phyloP scores from a whole-genome alignment of 2,797 vertebrate species.

The Holocentrus rufus region DNA sequence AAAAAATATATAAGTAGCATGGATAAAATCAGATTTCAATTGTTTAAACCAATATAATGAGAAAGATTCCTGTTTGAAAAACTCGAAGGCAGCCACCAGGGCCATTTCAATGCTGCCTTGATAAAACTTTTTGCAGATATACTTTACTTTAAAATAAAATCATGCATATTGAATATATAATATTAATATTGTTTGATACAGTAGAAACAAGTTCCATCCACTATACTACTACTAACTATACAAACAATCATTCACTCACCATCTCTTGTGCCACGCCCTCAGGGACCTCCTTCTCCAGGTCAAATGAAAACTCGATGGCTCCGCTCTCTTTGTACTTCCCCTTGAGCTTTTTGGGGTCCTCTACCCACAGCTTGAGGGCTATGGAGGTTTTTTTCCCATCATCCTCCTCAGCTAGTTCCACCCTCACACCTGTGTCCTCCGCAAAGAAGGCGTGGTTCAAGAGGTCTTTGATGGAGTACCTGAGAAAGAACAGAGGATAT shows the following conservation, averaged over 20 bases:
- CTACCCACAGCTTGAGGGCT: constrained; percentile 97
- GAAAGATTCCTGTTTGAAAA: neutral
- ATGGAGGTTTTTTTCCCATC: constrained; percentile 95
- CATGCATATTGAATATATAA: too few relatives aligned
- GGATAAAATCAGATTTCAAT: neutral
- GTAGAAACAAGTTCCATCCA: neutral
- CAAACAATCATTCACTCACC: constrained; percentile 78
- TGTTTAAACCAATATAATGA: neutral
- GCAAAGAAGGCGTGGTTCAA: constrained; percentile 98
- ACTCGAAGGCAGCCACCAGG: neutral
- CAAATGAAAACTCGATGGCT: constrained; percentile 97
- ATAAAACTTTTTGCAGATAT: too few relatives aligned
- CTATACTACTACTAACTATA: neutral
- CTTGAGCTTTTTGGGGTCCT: constrained; percentile 98
- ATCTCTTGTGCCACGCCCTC: constrained; percentile 98
- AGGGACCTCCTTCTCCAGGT: constrained; percentile 95
- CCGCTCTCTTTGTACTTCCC: constrained; percentile 99
- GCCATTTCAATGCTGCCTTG: too few relatives aligned
- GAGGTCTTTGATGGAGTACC: constrained; percentile 97
- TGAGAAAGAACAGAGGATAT: constrained; percentile 60
- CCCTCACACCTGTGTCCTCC: constrained; percentile 97
- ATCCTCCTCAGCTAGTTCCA: constrained; percentile 98
- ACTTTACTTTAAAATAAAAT: too few relatives aligned
- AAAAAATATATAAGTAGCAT: neutral
- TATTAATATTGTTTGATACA: neutral